These are phyloP conservation scores for Dinocampus coccinellae DNA, from an alignment of 2,888 invertebrate genomes.

Conservation along the genomic window DNA sequence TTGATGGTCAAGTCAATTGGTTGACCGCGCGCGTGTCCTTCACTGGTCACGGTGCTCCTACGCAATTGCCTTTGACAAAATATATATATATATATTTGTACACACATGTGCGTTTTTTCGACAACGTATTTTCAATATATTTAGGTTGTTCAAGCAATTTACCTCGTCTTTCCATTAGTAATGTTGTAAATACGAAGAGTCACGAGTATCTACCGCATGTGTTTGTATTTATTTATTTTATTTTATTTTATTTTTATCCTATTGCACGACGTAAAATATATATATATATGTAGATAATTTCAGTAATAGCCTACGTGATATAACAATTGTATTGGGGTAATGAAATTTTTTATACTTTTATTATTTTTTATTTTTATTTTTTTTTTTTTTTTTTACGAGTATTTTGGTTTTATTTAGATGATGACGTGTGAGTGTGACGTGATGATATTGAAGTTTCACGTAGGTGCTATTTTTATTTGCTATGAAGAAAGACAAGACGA, in stretches of 20 bases:
- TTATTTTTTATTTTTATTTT: not conserved
- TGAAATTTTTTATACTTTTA: not conserved
- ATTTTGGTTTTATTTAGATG: slow-evolving; percentile 11
- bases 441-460: not conserved
- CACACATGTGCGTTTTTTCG: not conserved
- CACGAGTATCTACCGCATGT: not conserved
- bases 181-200: not conserved
- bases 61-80: slow-evolving; percentile 36
- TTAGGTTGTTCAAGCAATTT: not conserved
- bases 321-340: not conserved
- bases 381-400: not conserved
- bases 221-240: not conserved
- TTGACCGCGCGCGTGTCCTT: slow-evolving; percentile 4
- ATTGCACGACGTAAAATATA: too few species aligned
- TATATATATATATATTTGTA: not conserved
- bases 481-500: not conserved
- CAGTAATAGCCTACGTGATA: not conserved
- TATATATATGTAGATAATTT: too few species aligned
- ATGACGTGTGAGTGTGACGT: slow-evolving; percentile 4
- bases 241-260: not conserved
- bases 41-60: slow-evolving; percentile 29
- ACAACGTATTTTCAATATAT: not conserved
- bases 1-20: slow-evolving; percentile 24
- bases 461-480: not conserved
- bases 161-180: not conserved